A percentile compares a stretch with the other conserved stretches of the same genome.
Evolutionary conservation across 1,140 invertebrate genomes (phyloP).

Genomic region (Pseudomyrmex concolor): DNA sequence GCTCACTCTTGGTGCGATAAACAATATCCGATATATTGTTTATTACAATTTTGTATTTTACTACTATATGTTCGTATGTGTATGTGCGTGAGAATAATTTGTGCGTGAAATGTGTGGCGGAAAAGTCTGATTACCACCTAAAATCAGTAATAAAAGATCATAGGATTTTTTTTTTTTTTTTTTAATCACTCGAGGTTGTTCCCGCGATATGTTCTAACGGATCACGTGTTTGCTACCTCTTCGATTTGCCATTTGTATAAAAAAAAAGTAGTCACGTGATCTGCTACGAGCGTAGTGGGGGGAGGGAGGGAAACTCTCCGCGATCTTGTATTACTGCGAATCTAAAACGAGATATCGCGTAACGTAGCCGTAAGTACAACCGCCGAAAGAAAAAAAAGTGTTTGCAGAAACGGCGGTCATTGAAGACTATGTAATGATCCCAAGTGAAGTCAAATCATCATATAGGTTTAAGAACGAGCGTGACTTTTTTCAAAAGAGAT

Average conservation of each 20-base stretch:
- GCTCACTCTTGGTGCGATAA: conserved; percentile 18
- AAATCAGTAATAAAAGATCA: background rate
- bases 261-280: no score
- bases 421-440: conserved; percentile 54
- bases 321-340: no score
- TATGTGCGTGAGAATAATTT: background rate
- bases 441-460: conserved; percentile 26
- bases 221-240: no score
- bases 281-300: no score
- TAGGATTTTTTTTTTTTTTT: no score
- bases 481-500: conserved; percentile 37
- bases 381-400: conserved; percentile 3
- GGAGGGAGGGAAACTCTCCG: no score
- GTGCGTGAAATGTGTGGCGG: background rate
- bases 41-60: conserved; percentile 34
- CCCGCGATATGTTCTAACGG: no score
- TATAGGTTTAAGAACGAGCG: conserved; percentile 41
- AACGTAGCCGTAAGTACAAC: conserved; percentile 33
- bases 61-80: background rate
- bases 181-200: no score
- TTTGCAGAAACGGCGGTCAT: conserved; percentile 23
- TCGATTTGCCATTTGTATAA: no score
- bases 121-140: conserved; percentile 51
- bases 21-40: conserved; percentile 3
- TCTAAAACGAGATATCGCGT: conserved; percentile 26